Conservation (phyloP, 2,888 invertebrate species). For the Acleris sparsana region DNA sequence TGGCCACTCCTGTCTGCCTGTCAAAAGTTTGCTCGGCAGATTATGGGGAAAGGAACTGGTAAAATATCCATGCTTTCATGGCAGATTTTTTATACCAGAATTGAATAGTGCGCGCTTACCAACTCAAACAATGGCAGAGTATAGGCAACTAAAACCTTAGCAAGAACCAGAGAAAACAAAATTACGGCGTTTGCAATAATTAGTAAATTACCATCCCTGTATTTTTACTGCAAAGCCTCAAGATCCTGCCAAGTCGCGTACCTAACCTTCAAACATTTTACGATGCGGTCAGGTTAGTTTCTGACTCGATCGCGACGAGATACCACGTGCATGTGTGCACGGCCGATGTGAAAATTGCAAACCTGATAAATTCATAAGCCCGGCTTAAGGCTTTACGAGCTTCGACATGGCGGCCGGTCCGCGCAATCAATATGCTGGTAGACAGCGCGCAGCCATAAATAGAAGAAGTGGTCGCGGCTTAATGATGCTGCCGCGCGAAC, state of each 20-base stretch:
- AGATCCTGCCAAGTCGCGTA: slow-evolving; percentile 40
- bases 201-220: slow-evolving; percentile 3
- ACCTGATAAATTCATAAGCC: slow-evolving; percentile 56
- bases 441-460: slow-evolving; percentile 73
- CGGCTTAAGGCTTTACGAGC: slow-evolving; percentile 44
- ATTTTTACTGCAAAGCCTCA: slow-evolving; percentile 15
- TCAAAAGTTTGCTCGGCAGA: slow-evolving; percentile 31
- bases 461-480: slow-evolving; percentile 67
- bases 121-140: no score
- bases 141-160: no score
- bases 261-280: slow-evolving; percentile 52
- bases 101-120: no score
- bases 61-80: not conserved
- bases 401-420: slow-evolving; percentile 55
- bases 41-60: slow-evolving; percentile 17
- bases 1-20: slow-evolving; percentile 27
- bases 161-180: not conserved
- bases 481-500: slow-evolving; percentile 65
- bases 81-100: no score
- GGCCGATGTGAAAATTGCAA: slow-evolving; percentile 60
- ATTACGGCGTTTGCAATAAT: not conserved
- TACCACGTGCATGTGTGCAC: slow-evolving; percentile 45
- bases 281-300: slow-evolving; percentile 60
- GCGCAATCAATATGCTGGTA: slow-evolving; percentile 71
- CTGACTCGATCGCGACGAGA: slow-evolving; percentile 53